Evolutionary conservation across 2,113 vertebrate genomes (phyloP).

Genomic region (Coptodon rendalli): DNA sequence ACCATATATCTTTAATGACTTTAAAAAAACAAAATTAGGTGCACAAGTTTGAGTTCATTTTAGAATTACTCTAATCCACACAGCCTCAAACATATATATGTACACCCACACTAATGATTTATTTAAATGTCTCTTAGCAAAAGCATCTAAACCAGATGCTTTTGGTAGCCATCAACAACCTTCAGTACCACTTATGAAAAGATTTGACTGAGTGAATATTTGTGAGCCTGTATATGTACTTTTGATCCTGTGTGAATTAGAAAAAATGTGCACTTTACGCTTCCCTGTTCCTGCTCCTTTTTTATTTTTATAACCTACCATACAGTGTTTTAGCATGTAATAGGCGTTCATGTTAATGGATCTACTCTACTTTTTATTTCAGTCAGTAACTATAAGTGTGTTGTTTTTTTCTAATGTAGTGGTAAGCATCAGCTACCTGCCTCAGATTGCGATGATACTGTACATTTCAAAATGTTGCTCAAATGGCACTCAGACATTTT

Average conservation of each 20-base stretch:
- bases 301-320: neutral
- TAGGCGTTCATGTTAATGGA: neutral
- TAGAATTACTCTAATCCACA: neutral
- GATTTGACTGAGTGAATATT: neutral
- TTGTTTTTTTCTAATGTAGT: neutral
- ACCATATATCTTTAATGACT: neutral
- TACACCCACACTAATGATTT: neutral
- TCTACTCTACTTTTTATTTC: neutral
- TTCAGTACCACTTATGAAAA: neutral
- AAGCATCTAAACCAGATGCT: neutral
- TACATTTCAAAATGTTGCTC: neutral
- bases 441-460: neutral
- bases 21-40: neutral
- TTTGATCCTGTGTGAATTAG: neutral
- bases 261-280: neutral
- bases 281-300: neutral
- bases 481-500: neutral
- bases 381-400: neutral
- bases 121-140: neutral
- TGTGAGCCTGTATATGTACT: neutral
- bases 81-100: neutral
- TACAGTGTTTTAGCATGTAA: neutral
- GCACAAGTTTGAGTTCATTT: neutral
- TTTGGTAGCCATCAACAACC: neutral
- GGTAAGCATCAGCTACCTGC: neutral